Base-by-base conservation (phyloP, 2,888 invertebrate genomes). In the Papilio elwesi region DNA sequence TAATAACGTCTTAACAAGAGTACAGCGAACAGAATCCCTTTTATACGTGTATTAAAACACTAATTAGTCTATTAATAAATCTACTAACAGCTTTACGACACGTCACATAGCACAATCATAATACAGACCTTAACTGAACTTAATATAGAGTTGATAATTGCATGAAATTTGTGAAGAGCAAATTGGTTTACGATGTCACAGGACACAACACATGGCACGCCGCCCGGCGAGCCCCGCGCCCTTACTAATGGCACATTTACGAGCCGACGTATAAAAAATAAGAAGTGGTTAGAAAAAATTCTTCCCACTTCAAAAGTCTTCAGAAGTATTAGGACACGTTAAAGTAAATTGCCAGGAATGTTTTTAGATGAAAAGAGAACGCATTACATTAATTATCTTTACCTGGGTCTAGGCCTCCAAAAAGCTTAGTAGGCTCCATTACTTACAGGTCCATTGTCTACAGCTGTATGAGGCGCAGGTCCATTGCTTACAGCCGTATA, bases 301-400 rank as follows among this genome's bases (percentile, higher is more conserved):
- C 59, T n/a, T 59, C 59, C 38, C 38, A 59, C 59, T 59, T 57
- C 36, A 59, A n/a, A 59, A 38, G 38, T 59, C 38, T 38, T 59
- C 38, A 59, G 36, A 59, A 36, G 9, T 59, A 59, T 43, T 5
- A 43, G 43, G 43, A 9, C 0, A 43, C 6, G 26, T 43, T 43
- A 5, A 43, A 43, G 4, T 43, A 0, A 43, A 43, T 59, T 59
- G 59, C 59, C 38, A 8, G 38, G 9, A 8, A 7, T 15, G 6
- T 57, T 57, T 57, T 57, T 57, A 57, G 9, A 26, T 36, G 36
- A 36, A 57, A 57, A 26, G 26, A 26, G 26, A 26, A 26, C 26
- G 26, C 26, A 26, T 4, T 1, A 26, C 26, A 26, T 2, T 26
- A 26, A 26, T 26, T 26, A 26, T 26, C 26, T 4, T 26, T 26